Conservation (phyloP, 2,113 vertebrate genomes). For the Phalacrocorax pelagicus region DNA sequence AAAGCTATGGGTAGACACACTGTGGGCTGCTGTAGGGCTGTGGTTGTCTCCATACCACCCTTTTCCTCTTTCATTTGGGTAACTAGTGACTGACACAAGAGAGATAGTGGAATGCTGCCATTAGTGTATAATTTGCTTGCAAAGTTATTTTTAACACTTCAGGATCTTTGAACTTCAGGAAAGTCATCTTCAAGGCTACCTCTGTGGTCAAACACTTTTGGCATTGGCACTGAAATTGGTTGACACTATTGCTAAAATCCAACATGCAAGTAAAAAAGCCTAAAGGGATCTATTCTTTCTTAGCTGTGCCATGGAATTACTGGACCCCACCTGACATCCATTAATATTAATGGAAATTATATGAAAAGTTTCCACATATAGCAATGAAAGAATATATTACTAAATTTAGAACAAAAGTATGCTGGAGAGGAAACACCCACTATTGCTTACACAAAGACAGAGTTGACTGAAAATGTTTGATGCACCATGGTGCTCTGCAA, state of each 20-base stretch:
- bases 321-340: not conserved
- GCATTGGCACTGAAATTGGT: not conserved
- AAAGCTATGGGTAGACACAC: not conserved
- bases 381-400: not conserved
- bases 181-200: not conserved
- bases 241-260: not conserved
- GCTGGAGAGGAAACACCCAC: not conserved
- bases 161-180: slow-evolving; percentile 20
- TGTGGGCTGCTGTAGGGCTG: not conserved
- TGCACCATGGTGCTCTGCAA: not conserved
- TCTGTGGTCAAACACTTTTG: not conserved
- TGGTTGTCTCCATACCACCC: not conserved
- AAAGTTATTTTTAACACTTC: slow-evolving; percentile 1
- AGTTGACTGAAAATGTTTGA: not conserved
- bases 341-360: not conserved
- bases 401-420: slow-evolving; percentile 23
- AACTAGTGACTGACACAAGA: not conserved
- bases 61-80: not conserved
- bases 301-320: not conserved
- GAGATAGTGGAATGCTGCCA: not conserved
- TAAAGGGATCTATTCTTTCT: not conserved
- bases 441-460: not conserved
- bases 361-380: not conserved
- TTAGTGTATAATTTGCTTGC: not conserved
- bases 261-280: not conserved